Base-by-base conservation (phyloP, 35 echinoderm and acorn worm genomes). In the Amphiura filiformis region DNA sequence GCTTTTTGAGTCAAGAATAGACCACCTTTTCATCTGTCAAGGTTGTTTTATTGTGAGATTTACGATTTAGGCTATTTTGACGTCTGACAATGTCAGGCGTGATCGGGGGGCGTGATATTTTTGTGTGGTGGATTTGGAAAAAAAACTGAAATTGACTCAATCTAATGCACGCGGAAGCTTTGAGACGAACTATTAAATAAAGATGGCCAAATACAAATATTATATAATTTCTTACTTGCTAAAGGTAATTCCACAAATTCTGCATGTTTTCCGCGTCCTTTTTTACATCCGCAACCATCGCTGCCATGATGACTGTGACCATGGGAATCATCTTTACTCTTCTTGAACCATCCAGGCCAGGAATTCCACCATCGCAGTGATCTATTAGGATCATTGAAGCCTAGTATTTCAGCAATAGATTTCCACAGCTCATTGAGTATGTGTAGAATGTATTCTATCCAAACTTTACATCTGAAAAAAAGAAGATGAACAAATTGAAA, bases 381-480 rank as follows among this genome's bases (percentile, higher is more conserved):
- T 5, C 2, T n/a, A 23, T 70, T 23, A n/a, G 61, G 61, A 30
- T 70, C 26, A n/a, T 30, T 18, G 28, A 23, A 70, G 15, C 17
- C 61, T 30, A 70, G 15, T 5, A n/a, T 18, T 70, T 70, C 61
- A 2, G 61, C 15, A 30, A 70, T 70, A 3, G 61, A 70, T 18
- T 65, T 85, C 12, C 14, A 34, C 31, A 85, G 31, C 56, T 85
- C 83, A 23, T 36, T 36, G 5, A 70, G 33, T 85, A 85, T 85
- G 37, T 85, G 83, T 32, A 56, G 35, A 61, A 56, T 38, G 35
- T 85, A 85, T 61, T 85, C 64, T 20, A 85, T 15, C 49, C 83
- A 56, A 37, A 85, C 44, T 61, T 85, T 85, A 65, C 56, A 37
- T 64, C 83, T 85, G 83, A 39, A 81, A 31, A 22, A 34, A 44